A percentile compares a stretch with the other conserved stretches of the same genome.
Conservation (phyloP, 2,888 invertebrate genomes). For the Heliconius charithonia region DNA sequence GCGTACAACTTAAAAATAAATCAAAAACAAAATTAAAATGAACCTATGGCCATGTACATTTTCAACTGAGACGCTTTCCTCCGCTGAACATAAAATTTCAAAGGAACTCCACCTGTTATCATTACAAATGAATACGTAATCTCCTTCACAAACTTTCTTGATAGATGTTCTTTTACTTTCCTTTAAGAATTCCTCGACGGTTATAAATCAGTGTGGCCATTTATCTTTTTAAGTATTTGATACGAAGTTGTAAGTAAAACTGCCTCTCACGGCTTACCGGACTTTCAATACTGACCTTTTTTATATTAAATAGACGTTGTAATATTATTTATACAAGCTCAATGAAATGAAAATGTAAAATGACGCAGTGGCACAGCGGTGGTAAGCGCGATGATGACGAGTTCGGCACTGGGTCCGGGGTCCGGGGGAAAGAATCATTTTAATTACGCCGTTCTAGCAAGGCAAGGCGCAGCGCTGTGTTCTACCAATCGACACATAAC, state of each 20-base stretch:
- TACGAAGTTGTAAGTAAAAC: constrained; percentile 41
- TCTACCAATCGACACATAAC: too few relatives aligned
- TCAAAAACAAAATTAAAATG: background rate
- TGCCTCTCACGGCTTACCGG: background rate
- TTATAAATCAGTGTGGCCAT: constrained; percentile 67
- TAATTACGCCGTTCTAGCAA: too few relatives aligned
- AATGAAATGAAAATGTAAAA: too few relatives aligned
- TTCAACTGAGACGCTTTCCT: background rate
- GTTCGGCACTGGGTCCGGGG: too few relatives aligned
- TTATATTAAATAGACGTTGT: background rate
- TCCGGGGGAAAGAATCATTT: too few relatives aligned
- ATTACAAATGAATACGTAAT: constrained; percentile 47
- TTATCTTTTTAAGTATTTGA: constrained; percentile 57
- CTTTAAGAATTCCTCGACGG: constrained; percentile 54
- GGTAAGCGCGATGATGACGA: too few relatives aligned
- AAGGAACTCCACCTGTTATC: constrained; percentile 39
- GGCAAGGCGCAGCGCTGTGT: too few relatives aligned
- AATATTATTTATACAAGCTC: background rate
- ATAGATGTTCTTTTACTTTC: constrained; percentile 56
- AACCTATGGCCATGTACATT: background rate
- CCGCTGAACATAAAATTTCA: background rate
- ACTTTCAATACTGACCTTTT: constrained; percentile 5
- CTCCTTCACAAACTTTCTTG: constrained; percentile 56
- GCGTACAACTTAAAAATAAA: too few relatives aligned
- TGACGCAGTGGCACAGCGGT: too few relatives aligned